Evolutionary conservation across 2,797 vertebrate species (phyloP).

Genomic region (Arremon brunneinucha): DNA sequence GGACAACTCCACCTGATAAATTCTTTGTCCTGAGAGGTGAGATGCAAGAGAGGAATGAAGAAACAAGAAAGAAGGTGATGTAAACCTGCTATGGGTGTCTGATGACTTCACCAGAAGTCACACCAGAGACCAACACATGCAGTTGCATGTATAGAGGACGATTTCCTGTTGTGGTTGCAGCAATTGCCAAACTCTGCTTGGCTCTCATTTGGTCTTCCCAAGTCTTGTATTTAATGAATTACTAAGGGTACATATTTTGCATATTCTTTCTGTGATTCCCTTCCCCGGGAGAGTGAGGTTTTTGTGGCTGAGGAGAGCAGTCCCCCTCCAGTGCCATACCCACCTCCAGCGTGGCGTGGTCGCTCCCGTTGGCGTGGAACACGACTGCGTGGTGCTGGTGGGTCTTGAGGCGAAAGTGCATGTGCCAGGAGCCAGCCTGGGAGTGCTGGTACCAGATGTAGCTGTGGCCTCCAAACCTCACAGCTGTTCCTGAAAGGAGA

Average conservation of each 20-base stretch:
- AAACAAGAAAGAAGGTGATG: not conserved
- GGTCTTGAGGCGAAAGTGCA: slow-evolving; percentile 86
- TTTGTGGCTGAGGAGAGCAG: not conserved
- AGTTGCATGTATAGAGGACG: not conserved
- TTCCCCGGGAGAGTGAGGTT: not conserved
- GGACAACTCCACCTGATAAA: not conserved
- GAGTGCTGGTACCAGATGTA: slow-evolving; percentile 83
- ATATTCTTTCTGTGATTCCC: not conserved
- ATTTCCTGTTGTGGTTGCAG: not conserved
- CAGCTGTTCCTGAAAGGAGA: slow-evolving; percentile 80
- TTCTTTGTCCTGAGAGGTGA: not conserved
- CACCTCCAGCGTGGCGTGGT: slow-evolving; percentile 85
- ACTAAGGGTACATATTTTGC: not conserved
- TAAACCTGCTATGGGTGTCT: not conserved
- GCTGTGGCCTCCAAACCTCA: slow-evolving; percentile 84
- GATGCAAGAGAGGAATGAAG: not conserved
- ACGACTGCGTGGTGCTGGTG: slow-evolving; percentile 77
- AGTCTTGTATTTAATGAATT: not conserved
- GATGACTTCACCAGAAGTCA: not conserved
- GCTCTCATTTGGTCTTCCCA: not conserved
- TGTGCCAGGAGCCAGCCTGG: slow-evolving; percentile 72
- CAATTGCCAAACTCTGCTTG: not conserved
- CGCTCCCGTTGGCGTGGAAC: slow-evolving; percentile 76
- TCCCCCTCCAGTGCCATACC: not conserved
- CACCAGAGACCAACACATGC: not conserved